Base-by-base conservation (phyloP, 2,888 invertebrate species). In the Hemicrepidius hirtus region DNA sequence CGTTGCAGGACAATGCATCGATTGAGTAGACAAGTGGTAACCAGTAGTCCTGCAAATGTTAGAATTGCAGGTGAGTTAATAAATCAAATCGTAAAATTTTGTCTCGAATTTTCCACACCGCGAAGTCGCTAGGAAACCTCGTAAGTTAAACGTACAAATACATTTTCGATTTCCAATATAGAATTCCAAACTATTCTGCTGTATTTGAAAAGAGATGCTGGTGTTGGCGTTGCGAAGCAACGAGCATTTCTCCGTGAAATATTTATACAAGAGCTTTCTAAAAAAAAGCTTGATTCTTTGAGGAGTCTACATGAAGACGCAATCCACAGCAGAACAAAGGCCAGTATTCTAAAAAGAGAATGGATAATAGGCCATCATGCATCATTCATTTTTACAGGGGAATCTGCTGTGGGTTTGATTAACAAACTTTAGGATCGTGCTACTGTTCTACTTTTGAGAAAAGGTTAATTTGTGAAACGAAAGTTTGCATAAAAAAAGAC, bases 1-100 rank as follows among this genome's bases (percentile, higher is more conserved):
- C 90, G 92, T 80, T 93, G 93, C 84, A 89, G 92, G 78, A 93
- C 92, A 78, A 92, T 93, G 90, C 93, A 93, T 85, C 89, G 92
- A 73, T 89, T 93, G 69, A 93, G 93, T 80, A 88, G 91, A 82
- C 91, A 93, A 85, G 91, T 93, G 71, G 91, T 92, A 75, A 90
- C 91, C 78, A 93, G 93, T 83, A 89, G 90, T 71, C 89, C 92
- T 72, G 92, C 92, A 60, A 92, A 91, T 83, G 90, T 93, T 76
- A 88, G 92, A 83, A 91, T 93, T 84, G 91, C 91, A 84, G 92
- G 92, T 92, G 86, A 89, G 89, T 28, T 24, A 3, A 10, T 3
- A 21, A 49, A 20, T 1, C 20, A 24, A 24, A 24, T 7, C 9
- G 1, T 49, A 13, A 16, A 49, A 10, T 28, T 28, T 53, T 28